phyloP scores from a whole-genome alignment of 2,113 vertebrate genomes.

The Oryzias woworae region DNA sequence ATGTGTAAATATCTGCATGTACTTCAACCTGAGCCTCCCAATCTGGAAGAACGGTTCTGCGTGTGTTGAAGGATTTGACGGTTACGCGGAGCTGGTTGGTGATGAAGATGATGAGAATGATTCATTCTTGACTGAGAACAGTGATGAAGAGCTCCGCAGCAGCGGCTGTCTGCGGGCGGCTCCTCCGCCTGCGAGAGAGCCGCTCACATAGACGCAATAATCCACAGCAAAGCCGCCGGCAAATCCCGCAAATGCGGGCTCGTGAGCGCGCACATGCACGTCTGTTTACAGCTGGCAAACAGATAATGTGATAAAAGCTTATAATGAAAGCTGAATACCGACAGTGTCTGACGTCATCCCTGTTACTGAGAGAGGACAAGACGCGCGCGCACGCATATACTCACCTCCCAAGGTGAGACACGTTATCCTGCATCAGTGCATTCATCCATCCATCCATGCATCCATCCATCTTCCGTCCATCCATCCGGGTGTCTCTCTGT shows the following conservation, averaged over 20 bases:
- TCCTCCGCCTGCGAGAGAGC: neutral
- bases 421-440: neutral
- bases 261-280: neutral
- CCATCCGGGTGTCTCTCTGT: conserved; percentile 8
- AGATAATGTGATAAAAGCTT: neutral
- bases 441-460: conserved; percentile 7
- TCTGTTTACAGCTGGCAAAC: neutral
- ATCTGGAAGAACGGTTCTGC: no score
- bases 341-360: conserved; percentile 40
- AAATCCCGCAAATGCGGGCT: neutral
- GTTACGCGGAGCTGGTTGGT: no score
- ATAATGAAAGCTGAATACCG: conserved; percentile 13
- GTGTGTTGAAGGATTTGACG: no score
- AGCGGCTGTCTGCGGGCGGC: neutral
- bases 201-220: neutral
- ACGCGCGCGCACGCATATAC: neutral
- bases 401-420: conserved; percentile 57
- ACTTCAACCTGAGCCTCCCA: no score
- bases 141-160: no score
- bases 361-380: neutral
- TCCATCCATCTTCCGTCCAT: conserved; percentile 6
- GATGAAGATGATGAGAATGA: no score
- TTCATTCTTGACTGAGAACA: no score
- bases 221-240: conserved; percentile 8
- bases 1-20: no score